These are phyloP conservation scores for Idaea aversata DNA, from an alignment of 2,888 invertebrate genomes.

Conservation along the genomic window DNA sequence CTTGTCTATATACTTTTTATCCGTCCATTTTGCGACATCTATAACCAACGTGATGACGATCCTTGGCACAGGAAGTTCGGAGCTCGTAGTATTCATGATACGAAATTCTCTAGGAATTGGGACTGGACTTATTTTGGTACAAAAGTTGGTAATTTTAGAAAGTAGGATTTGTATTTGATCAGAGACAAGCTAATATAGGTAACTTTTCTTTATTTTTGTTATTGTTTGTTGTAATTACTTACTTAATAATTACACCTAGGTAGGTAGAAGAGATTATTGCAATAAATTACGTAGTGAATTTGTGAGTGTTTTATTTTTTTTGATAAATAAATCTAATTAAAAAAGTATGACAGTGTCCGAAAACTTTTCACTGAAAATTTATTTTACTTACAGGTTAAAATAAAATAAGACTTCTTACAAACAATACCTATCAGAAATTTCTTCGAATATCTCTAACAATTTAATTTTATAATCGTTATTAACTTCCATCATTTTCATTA, in stretches of 20 bases:
- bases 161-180: constrained; percentile 9
- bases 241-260: no score
- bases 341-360: no score
- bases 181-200: neutral
- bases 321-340: no score
- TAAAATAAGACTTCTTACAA: constrained; percentile 12
- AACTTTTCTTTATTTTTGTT: neutral
- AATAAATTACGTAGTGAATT: no score
- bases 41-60: constrained; percentile 65
- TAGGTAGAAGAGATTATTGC: no score
- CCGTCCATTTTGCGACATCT: constrained; percentile 70
- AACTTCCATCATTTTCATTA: constrained; percentile 75
- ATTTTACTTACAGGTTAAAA: constrained; percentile 13
- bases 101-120: constrained; percentile 52
- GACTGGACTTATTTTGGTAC: constrained; percentile 60
- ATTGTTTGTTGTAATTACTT: neutral
- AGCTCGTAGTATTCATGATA: constrained; percentile 53
- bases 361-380: neutral
- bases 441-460: constrained; percentile 77
- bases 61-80: constrained; percentile 67
- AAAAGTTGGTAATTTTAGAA: constrained; percentile 19
- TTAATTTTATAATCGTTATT: constrained; percentile 73
- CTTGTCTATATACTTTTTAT: constrained; percentile 80
- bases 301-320: no score
- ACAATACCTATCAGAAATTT: constrained; percentile 75